Base-by-base conservation (phyloP, 2,797 vertebrate genomes). In the Pangasius mekongensis region DNA sequence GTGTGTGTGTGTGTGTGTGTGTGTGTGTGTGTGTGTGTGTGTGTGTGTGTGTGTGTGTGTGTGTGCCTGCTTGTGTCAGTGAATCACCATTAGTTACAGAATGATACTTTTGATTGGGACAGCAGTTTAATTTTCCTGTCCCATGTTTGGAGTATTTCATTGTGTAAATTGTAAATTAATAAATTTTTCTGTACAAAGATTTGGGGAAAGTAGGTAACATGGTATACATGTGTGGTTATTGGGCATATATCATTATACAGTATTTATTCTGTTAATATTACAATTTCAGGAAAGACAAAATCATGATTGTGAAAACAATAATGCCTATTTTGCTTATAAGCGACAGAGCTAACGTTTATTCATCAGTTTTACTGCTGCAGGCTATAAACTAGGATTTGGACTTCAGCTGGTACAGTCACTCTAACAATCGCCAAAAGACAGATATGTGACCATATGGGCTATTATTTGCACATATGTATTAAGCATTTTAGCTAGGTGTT, bases 131-230 rank as follows among this genome's bases (percentile, higher is more conserved):
- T 76, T 49, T 77, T 30, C 49, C 22, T 39, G 20, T 81, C 54
- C 33, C 11, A 60, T 60, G 20, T 60, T 81, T 56, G 52, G 30
- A 80, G 77, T 56, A 30, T 33, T 81, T 56, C 33, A 39, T 81
- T 58, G 20, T 56, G 14, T 77, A 52, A 77, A 16, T n/a, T n/a
- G 74, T 52, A 77, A 77, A 52, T n/a, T 3, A 52, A 77, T 77
- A 49, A 18, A 52, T 30, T 30, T 60, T 60, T 81, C 78, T 81
- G 30, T 81, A 60, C 47, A 49, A 77, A 77, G 14, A 77, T 30
- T 39, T 81, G 18, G 33, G 77, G 54, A 80, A 52, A 80, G 52
- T 36, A 60, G 43, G 22, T 24, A 81, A 81, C 78, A 60, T 81
- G 20, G 30, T 36, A 58, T 24, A 33, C 30, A n/a, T 54, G 20